Percentiles rank a stretch among this genome's conserved stretches.
Conservation (phyloP, 2,888 invertebrate genomes). For the Venusia cambrica region DNA sequence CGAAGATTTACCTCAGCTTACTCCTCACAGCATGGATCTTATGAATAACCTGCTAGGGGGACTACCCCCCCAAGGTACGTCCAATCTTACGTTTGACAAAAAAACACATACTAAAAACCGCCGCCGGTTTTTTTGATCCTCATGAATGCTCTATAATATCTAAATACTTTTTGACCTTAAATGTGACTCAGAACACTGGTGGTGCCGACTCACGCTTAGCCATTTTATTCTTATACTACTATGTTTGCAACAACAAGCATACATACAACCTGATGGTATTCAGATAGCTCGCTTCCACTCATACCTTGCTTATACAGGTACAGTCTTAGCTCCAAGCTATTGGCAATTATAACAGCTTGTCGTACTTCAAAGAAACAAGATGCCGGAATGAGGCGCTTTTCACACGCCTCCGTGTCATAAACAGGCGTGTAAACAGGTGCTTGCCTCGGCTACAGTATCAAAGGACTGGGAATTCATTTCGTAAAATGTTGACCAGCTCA, state of each 20-base stretch:
- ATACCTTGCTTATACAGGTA: slow-evolving; percentile 31
- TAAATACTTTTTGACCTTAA: too few species aligned
- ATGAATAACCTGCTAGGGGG: too few species aligned
- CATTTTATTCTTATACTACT: too few species aligned
- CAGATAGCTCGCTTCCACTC: slow-evolving; percentile 17
- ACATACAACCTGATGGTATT: background rate
- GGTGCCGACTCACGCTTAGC: too few species aligned
- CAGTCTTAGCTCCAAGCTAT: slow-evolving; percentile 62
- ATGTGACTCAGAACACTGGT: too few species aligned
- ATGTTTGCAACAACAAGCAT: background rate
- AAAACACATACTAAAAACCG: too few species aligned
- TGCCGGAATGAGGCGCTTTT: slow-evolving; percentile 46
- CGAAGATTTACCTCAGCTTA: too few species aligned
- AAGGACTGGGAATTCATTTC: slow-evolving; percentile 11
- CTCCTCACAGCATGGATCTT: too few species aligned
- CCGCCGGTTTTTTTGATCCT: too few species aligned
- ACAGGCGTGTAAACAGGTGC: slow-evolving; percentile 38
- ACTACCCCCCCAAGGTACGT: too few species aligned
- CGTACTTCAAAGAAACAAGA: slow-evolving; percentile 61
- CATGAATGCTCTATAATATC: too few species aligned
- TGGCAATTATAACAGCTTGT: slow-evolving; percentile 69
- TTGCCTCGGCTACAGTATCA: slow-evolving; percentile 17
- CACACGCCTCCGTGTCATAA: slow-evolving; percentile 39
- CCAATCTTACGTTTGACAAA: too few species aligned
- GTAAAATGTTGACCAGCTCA: slow-evolving; percentile 14